These are phyloP conservation scores for Drosophila nasuta DNA, from an alignment of 1,140 invertebrate species.

Conservation along the genomic window DNA sequence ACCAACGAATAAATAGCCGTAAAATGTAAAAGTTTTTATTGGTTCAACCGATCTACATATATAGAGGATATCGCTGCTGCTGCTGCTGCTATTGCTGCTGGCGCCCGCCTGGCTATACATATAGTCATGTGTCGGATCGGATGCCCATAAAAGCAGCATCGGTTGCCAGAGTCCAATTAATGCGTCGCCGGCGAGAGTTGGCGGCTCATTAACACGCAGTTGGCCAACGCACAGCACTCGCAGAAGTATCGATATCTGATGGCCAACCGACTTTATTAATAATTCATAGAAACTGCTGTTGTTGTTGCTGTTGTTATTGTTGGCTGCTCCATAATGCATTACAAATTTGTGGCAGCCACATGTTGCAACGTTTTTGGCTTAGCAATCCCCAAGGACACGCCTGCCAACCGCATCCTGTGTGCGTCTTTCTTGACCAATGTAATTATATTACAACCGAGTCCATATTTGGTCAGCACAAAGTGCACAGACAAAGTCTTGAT, in stretches of 20 bases:
- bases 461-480: constrained; percentile 51
- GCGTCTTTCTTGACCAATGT: constrained; percentile 15
- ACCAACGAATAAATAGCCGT: constrained; percentile 50
- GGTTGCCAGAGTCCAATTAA: constrained; percentile 64
- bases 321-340: constrained; percentile 74
- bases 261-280: constrained; percentile 62
- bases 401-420: constrained; percentile 37
- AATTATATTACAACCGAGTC: constrained; percentile 34
- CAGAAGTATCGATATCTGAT: constrained; percentile 12
- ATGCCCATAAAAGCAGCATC: constrained; percentile 69
- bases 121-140: constrained; percentile 45
- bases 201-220: constrained; percentile 81
- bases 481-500: neutral
- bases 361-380: constrained; percentile 8
- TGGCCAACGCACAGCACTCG: constrained; percentile 22
- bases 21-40: constrained; percentile 70
- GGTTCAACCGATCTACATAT: constrained; percentile 41
- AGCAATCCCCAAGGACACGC: constrained; percentile 59
- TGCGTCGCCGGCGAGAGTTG: constrained; percentile 76
- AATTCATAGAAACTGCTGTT: constrained; percentile 68
- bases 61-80: constrained; percentile 11
- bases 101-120: constrained; percentile 62
- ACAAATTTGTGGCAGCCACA: constrained; percentile 55
- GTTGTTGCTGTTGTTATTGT: neutral
- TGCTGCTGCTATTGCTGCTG: constrained; percentile 1